A percentile compares a stretch with the other conserved stretches of the same genome.
These are phyloP conservation scores for Tetanocera ferruginea DNA, from an alignment of 2,888 invertebrate species.

Conservation along the genomic window DNA sequence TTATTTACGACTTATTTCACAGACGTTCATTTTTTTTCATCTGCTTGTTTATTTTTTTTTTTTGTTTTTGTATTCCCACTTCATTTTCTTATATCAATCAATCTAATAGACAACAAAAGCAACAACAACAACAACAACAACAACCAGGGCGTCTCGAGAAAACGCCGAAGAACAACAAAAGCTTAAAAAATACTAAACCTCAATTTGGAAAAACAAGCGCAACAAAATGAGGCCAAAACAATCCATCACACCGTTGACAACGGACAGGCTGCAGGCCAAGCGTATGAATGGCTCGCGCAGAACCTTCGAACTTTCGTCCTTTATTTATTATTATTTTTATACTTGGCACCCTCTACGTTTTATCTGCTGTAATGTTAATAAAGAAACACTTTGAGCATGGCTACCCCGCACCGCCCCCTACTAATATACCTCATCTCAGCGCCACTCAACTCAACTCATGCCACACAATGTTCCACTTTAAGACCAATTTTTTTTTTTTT, in stretches of 20 bases:
- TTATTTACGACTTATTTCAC: neutral
- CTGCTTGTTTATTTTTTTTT: neutral
- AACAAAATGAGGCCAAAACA: constrained; percentile 47
- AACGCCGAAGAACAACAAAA: constrained; percentile 15
- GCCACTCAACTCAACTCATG: neutral
- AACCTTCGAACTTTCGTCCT: constrained; percentile 18
- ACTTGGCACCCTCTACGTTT: neutral
- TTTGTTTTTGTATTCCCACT: neutral
- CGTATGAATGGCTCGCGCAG: neutral
- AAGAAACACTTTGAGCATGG: neutral
- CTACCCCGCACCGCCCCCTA: too few species aligned
- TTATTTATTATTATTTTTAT: neutral
- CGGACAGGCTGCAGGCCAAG: constrained; percentile 10
- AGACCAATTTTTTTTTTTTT: neutral
- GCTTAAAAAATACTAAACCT: constrained; percentile 1
- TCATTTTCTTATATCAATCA: constrained; percentile 46
- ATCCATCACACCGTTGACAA: constrained; percentile 48
- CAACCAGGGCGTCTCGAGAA: neutral
- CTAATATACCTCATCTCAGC: neutral
- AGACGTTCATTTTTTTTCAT: neutral
- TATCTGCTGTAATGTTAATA: neutral
- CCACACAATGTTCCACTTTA: neutral
- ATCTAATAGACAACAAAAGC: constrained; percentile 38
- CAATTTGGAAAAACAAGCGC: neutral
- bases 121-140: constrained; percentile 26